phyloP scores from a whole-genome alignment of 2,888 invertebrate species.

The Pediacus dermestoides region DNA sequence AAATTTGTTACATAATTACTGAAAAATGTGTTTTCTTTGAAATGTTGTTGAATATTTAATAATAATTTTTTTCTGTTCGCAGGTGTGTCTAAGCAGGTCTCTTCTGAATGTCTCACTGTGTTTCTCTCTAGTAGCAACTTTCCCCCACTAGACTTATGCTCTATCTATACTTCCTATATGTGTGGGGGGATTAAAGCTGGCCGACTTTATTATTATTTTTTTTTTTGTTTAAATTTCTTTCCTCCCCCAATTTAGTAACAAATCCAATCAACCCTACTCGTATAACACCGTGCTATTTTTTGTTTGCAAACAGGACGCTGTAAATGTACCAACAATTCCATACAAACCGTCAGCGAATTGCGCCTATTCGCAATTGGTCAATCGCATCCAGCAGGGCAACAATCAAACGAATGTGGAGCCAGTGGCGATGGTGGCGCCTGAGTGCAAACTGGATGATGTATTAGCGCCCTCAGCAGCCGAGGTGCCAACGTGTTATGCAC shows the following conservation, averaged over 20 bases:
- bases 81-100: slow-evolving; percentile 33
- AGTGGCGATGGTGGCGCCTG: slow-evolving; percentile 42
- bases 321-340: slow-evolving; percentile 54
- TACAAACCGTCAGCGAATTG: slow-evolving; percentile 84
- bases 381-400: slow-evolving; percentile 70
- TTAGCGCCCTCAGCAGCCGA: slow-evolving; percentile 13
- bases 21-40: slow-evolving; percentile 29
- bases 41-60: slow-evolving; percentile 36
- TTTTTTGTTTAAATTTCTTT: too few relatives aligned
- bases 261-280: neutral
- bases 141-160: too few relatives aligned
- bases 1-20: slow-evolving; percentile 48
- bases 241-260: slow-evolving; percentile 2
- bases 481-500: slow-evolving; percentile 44
- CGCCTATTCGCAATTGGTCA: slow-evolving; percentile 83
- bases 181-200: too few relatives aligned
- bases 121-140: too few relatives aligned
- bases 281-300: neutral
- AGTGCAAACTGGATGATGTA: too few relatives aligned
- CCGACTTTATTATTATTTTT: slow-evolving; percentile 4
- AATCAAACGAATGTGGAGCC: slow-evolving; percentile 30
- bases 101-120: too few relatives aligned
- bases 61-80: slow-evolving; percentile 43
- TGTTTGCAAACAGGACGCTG: slow-evolving; percentile 2
- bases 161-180: too few relatives aligned